Conservation (phyloP, 2,113 vertebrate species). For the Nanorana parkeri region DNA sequence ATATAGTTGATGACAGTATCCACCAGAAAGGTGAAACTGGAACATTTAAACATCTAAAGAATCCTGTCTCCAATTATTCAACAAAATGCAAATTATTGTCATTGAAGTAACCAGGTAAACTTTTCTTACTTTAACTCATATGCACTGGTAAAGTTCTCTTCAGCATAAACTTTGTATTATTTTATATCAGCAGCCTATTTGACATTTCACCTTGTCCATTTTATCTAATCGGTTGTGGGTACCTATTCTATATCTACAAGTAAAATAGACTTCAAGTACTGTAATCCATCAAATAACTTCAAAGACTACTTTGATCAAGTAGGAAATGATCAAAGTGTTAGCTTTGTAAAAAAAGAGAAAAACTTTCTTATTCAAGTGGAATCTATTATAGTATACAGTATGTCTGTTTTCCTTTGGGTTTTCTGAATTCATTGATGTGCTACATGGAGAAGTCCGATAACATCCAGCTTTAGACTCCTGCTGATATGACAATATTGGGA, state of each 20-base stretch:
- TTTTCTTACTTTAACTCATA: neutral
- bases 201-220: constrained; percentile 10
- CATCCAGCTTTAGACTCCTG: constrained; percentile 34
- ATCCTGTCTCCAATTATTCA: too few relatives aligned
- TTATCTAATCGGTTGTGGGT: constrained; percentile 14
- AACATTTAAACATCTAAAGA: too few relatives aligned
- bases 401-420: constrained; percentile 32
- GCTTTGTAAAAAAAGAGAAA: constrained; percentile 37
- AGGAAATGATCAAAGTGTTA: constrained; percentile 50
- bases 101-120: neutral
- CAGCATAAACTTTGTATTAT: neutral
- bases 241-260: constrained; percentile 44
- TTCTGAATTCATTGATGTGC: constrained; percentile 52
- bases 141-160: neutral
- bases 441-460: constrained; percentile 32
- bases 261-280: constrained; percentile 47
- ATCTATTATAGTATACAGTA: constrained; percentile 43
- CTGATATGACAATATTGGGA: constrained; percentile 35
- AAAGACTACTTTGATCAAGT: constrained; percentile 52
- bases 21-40: too few relatives aligned
- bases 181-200: neutral
- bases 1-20: too few relatives aligned
- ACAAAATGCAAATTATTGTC: neutral
- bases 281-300: constrained; percentile 51
- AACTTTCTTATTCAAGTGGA: constrained; percentile 40